These are phyloP conservation scores for Amazona finschi DNA, from an alignment of 2,797 vertebrate genomes.

Conservation along the genomic window DNA sequence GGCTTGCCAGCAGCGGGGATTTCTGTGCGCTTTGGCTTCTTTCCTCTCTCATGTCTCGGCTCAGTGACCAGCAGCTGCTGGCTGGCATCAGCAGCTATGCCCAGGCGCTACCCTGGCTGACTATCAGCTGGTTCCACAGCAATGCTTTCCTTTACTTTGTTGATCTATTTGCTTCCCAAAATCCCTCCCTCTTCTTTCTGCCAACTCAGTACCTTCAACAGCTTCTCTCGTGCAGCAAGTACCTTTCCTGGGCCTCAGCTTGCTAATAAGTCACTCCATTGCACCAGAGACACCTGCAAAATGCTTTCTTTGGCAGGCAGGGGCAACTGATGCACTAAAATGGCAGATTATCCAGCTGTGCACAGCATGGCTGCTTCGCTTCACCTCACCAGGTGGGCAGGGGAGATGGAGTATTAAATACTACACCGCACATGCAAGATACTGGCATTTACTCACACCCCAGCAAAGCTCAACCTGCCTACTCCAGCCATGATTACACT, in stretches of 20 bases:
- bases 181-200: neutral
- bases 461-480: neutral
- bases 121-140: accelerated
- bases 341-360: neutral
- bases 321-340: neutral
- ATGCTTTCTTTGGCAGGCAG: accelerated
- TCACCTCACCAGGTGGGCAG: neutral
- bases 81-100: neutral
- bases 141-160: neutral
- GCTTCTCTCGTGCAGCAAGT: neutral
- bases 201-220: neutral
- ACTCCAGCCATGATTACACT: neutral
- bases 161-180: neutral
- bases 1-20: neutral
- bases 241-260: neutral
- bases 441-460: neutral
- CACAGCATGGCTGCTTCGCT: neutral
- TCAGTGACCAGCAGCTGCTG: neutral
- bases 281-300: neutral
- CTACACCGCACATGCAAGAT: accelerated
- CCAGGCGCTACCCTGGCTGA: neutral
- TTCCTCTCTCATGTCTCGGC: neutral
- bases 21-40: neutral
- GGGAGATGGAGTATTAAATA: neutral
- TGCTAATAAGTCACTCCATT: neutral